Conservation (phyloP, 1,140 invertebrate species). For the Aricia agestis region DNA sequence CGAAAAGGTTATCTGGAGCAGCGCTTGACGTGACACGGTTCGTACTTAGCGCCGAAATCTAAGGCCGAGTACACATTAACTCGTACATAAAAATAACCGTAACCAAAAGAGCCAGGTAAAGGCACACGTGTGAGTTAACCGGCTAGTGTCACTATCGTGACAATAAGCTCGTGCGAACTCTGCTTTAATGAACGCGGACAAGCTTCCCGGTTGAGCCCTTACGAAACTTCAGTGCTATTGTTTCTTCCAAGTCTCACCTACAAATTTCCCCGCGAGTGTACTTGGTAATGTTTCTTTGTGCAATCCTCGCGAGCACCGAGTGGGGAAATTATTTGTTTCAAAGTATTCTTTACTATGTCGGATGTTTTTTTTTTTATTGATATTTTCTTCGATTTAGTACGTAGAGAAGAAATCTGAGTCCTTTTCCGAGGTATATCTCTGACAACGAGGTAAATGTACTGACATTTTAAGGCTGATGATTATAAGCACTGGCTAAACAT, state of each 20-base stretch:
- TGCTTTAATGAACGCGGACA: constrained; percentile 26
- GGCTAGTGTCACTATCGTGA: neutral
- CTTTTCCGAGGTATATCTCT: too few species aligned
- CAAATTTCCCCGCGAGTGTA: constrained; percentile 24
- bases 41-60: neutral
- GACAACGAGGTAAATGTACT: too few species aligned
- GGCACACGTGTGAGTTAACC: neutral
- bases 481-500: too few species aligned
- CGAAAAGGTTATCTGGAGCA: constrained; percentile 20
- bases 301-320: constrained; percentile 10
- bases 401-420: too few species aligned
- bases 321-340: neutral
- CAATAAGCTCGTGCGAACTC: neutral
- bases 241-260: constrained; percentile 24
- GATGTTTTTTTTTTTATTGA: too few species aligned
- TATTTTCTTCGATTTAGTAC: too few species aligned
- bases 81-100: too few species aligned
- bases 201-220: constrained; percentile 24
- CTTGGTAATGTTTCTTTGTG: constrained; percentile 28
- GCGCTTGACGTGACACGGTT: constrained; percentile 19
- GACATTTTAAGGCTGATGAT: too few species aligned
- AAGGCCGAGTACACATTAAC: neutral
- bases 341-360: neutral
- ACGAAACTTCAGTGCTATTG: constrained; percentile 31
- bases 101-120: too few species aligned